Base-by-base conservation (phyloP, 2,888 invertebrate genomes). In the Chrysotoxum bicinctum region DNA sequence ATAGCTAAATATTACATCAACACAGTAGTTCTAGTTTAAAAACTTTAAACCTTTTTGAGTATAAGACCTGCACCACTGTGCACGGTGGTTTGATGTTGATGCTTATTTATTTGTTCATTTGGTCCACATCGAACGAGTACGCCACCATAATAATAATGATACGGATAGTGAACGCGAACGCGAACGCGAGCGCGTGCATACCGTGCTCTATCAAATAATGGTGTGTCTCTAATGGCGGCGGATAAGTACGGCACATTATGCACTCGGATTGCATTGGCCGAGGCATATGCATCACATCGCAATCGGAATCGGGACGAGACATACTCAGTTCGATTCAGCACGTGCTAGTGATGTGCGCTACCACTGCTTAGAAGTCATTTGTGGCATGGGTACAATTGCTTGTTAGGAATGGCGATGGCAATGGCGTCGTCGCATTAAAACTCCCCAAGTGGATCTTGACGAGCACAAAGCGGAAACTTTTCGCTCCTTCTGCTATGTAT, bases 81-180 rank as follows among this genome's bases (percentile, higher is more conserved):
- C 16, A 16, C 10, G 1, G 19, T 3, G 21, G 8, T 58, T 58
- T 58, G 79, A 75, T 84, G 84, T 66, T 79, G 75, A 79, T 79
- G 75, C 81, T 85, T 81, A 85, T 85, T 85, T 85, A 85, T 85
- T 85, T 85, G 85, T 81, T 85, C 81, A 81, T 85, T 85, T 85
- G 81, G 85, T 76, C 85, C 73, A 81, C 76, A 85, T 81, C 73
- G 81, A 81, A 73, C 69, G 76, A 76, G 81, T 85, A 85, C 76
- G 85, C 85, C 76, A 81, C 85, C 81, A 81, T 85, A 85, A 85
- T 85, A 85, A 81, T 85, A 85, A 85, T 85, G 85, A 85, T 85
- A 85, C 85, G 85, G 85, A 76, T 81, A 81, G 85, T 85, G 81
- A 85, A 85, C 85, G 81, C 81, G 85, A 85, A 85, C 85, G 81